phyloP scores from a whole-genome alignment of 2,113 vertebrate species.

The Nibea coibor region DNA sequence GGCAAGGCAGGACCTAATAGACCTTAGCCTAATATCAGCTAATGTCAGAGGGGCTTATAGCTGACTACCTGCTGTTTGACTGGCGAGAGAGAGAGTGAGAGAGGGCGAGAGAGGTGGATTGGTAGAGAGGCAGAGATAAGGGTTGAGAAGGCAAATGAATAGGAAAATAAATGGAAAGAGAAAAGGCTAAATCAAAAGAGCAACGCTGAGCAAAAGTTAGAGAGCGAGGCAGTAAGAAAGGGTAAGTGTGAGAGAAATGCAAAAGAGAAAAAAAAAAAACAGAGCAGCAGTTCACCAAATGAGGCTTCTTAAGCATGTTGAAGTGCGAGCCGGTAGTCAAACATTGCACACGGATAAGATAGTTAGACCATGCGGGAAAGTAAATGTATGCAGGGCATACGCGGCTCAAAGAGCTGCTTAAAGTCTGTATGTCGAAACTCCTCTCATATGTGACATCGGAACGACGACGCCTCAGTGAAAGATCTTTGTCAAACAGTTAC shows the following conservation, averaged over 20 bases:
- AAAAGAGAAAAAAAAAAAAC: slow-evolving; percentile 26
- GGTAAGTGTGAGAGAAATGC: slow-evolving; percentile 45
- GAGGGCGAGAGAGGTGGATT: not conserved
- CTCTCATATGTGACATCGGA: not conserved
- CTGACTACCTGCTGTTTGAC: slow-evolving; percentile 68
- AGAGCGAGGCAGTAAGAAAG: slow-evolving; percentile 10
- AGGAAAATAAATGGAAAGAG: slow-evolving; percentile 60
- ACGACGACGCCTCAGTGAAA: not conserved
- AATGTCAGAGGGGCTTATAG: slow-evolving; percentile 73
- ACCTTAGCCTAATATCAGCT: slow-evolving; percentile 71
- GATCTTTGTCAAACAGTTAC: not conserved
- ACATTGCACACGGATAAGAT: not conserved
- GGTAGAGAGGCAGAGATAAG: slow-evolving; percentile 54
- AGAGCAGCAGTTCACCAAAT: slow-evolving; percentile 20
- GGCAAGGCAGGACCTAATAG: slow-evolving; percentile 60
- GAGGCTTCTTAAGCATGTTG: slow-evolving; percentile 27
- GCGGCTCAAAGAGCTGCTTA: not conserved
- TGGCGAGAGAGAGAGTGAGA: not conserved
- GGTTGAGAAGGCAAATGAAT: slow-evolving; percentile 35
- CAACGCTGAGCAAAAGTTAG: slow-evolving; percentile 47
- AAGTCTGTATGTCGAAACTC: not conserved
- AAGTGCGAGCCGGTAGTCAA: slow-evolving; percentile 13
- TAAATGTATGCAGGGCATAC: not conserved
- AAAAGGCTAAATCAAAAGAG: slow-evolving; percentile 57
- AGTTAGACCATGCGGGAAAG: not conserved